Percentiles rank a stretch among this genome's conserved stretches.
These are phyloP conservation scores for Protosalanx chinensis DNA, from an alignment of 2,797 vertebrate species.

Conservation along the genomic window DNA sequence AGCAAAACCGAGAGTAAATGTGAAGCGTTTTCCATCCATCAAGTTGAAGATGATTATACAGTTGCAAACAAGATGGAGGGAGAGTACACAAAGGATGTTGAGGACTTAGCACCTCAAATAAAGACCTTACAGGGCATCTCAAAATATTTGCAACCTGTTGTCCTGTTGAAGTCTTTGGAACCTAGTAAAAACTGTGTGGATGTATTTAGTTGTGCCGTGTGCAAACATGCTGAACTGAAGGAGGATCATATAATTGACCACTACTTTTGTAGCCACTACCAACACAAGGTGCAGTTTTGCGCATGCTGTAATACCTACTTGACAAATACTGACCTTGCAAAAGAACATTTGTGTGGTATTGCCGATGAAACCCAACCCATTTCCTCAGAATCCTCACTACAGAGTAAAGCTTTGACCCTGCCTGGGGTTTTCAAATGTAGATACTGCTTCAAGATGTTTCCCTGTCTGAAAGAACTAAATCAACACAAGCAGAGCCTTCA, in stretches of 20 bases:
- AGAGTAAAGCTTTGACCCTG: conserved; percentile 16
- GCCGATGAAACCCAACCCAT: not conserved
- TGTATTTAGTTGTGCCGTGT: conserved; percentile 60
- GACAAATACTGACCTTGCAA: conserved; percentile 32
- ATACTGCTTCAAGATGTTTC: conserved; percentile 59
- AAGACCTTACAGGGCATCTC: conserved; percentile 49
- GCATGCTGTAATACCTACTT: conserved; percentile 60
- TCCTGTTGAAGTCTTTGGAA: conserved; percentile 59
- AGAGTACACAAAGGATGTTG: conserved; percentile 3
- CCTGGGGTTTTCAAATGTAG: conserved; percentile 46
- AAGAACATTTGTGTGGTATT: conserved; percentile 55
- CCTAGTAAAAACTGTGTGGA: conserved; percentile 19
- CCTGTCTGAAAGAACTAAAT: conserved; percentile 37
- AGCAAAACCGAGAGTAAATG: conserved; percentile 32
- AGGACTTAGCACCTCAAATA: conserved; percentile 35
- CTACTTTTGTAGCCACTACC: conserved; percentile 56
- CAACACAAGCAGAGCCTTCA: conserved; percentile 67
- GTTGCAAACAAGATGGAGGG: conserved; percentile 4
- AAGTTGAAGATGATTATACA: conserved; percentile 5
- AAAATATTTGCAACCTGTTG: conserved; percentile 69
- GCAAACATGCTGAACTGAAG: conserved; percentile 49
- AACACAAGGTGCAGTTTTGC: conserved; percentile 59
- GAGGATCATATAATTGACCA: conserved; percentile 70
- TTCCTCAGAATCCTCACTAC: not conserved
- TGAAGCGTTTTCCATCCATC: conserved; percentile 25